These are phyloP conservation scores for Empidonax alnorum DNA, from an alignment of 2,113 vertebrate species.

Conservation along the genomic window DNA sequence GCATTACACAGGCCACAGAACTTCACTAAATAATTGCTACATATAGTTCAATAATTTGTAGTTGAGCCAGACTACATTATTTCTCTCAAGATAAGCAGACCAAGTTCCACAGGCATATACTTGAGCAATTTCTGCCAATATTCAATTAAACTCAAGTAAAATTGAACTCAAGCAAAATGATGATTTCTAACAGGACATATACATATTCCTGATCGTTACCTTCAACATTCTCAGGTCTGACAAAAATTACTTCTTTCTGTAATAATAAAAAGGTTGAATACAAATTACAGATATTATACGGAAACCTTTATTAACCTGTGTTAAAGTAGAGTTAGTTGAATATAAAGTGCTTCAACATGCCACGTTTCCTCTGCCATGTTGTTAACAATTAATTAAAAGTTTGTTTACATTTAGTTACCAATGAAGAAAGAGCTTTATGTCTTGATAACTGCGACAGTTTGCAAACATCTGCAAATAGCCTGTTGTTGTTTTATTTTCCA, in stretches of 20 bases:
- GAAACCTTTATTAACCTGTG: background rate
- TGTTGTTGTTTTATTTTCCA: conserved; percentile 1
- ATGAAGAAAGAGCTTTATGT: background rate
- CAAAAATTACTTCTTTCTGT: background rate
- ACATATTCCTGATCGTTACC: background rate
- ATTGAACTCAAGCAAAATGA: background rate
- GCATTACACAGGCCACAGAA: background rate
- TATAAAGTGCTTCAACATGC: background rate
- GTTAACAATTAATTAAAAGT: background rate
- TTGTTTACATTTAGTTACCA: background rate
- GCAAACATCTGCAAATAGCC: background rate
- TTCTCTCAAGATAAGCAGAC: background rate
- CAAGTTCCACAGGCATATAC: background rate
- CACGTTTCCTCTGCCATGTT: background rate
- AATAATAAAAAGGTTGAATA: background rate
- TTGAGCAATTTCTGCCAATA: background rate
- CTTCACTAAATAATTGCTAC: background rate
- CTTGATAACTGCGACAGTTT: background rate
- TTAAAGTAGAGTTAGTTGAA: background rate
- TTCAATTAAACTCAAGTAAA: background rate
- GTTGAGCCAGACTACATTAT: background rate
- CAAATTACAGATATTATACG: background rate
- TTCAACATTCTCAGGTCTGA: background rate
- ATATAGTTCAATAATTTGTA: background rate
- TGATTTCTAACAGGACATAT: background rate